Base-by-base conservation (phyloP, 2,113 vertebrate genomes). In the Amia ocellicauda region DNA sequence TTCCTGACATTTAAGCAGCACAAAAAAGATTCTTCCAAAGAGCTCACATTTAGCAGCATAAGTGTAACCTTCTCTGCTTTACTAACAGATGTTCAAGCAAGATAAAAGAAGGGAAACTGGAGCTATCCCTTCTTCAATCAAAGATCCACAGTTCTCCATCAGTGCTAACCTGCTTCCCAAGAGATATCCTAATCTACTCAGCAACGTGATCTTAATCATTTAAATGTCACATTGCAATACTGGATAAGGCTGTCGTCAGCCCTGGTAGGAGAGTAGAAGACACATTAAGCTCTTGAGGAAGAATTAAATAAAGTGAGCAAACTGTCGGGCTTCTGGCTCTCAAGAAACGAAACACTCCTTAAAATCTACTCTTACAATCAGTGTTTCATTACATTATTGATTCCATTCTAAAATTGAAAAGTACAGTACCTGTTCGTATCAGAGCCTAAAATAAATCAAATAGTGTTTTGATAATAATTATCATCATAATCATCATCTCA, bases 361-460 rank as follows among this genome's bases (percentile, higher is more conserved):
- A 5, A 17, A 17, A 54, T 26, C 13, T 9, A 0, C 65, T 68
- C 31, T 75, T 66, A 57, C 70, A 69, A 63, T 67, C 75, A 76
- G 65, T 67, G 52, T 66, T 36, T 53, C 75, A 75, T 64, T 77
- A 86, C 80, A 81, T 67, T 78, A 80, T 84, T 78, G 85, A 85
- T 88, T 81, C 80, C 81, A 57, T 80, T 80, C 72, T 81, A 78
- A 74, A n/a, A n/a, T n/a, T n/a, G n/a, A n/a, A n/a, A n/a, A n/a
- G n/a, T n/a, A n/a, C n/a, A n/a, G n/a, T n/a, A n/a, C n/a, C n/a
- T n/a, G n/a, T n/a, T n/a, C n/a, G n/a, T n/a, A n/a, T n/a, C n/a
- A n/a, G n/a, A n/a, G n/a, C n/a, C n/a, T n/a, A n/a, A n/a, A n/a
- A n/a, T n/a, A n/a, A n/a, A n/a, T n/a, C n/a, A n/a, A n/a, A n/a